Evolutionary conservation across 2,797 vertebrate species (phyloP).

Genomic region (Onychomys torridus): DNA sequence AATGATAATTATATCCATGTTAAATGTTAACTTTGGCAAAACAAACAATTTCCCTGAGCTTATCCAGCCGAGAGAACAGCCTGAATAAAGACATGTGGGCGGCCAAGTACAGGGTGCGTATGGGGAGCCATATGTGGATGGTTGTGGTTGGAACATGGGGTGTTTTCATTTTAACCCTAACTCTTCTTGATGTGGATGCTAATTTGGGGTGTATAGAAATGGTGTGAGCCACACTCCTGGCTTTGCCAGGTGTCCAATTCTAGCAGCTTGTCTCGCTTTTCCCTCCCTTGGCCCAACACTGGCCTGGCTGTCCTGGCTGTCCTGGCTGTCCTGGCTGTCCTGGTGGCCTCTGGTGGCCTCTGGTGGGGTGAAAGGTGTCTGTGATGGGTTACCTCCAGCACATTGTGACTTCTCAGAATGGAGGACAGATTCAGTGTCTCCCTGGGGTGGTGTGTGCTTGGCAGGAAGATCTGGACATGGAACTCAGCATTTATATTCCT

Average conservation of each 20-base stretch:
- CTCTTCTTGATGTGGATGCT: constrained; percentile 43
- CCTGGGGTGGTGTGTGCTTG: neutral
- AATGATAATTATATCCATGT: constrained; percentile 56
- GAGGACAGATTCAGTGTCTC: neutral
- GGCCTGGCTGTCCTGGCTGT: neutral
- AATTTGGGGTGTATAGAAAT: constrained; percentile 37
- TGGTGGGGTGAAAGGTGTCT: neutral
- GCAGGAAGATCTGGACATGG: neutral
- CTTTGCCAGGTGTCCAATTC: neutral
- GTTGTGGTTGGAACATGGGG: constrained; percentile 30
- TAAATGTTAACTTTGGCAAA: constrained; percentile 71
- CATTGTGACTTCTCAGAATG: neutral
- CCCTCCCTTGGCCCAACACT: neutral
- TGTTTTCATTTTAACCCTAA: constrained; percentile 58
- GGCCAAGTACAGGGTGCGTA: neutral
- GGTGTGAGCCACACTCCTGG: neutral
- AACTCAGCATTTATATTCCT: constrained; percentile 16
- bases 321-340: neutral
- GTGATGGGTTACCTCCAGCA: neutral
- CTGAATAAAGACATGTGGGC: constrained; percentile 39
- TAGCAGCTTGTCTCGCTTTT: neutral
- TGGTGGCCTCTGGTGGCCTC: neutral
- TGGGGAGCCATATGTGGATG: constrained; percentile 32
- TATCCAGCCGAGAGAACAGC: constrained; percentile 62
- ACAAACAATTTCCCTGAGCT: constrained; percentile 47